phyloP scores from a whole-genome alignment of 2,113 vertebrate species.

The Odocoileus hemionus region DNA sequence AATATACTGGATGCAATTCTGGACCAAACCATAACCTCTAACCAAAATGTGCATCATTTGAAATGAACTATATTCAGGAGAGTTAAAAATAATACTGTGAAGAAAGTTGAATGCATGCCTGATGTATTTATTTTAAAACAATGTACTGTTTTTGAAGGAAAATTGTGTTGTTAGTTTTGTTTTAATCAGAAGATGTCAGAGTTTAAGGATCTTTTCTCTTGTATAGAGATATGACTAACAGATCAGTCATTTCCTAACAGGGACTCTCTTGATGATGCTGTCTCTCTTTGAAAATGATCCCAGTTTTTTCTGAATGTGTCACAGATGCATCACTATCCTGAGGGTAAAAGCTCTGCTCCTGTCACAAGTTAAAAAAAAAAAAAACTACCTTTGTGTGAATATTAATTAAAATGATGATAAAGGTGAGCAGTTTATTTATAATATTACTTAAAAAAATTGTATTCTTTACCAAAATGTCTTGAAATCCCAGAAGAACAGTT shows the following conservation, averaged over 20 bases:
- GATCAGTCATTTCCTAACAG: conserved; percentile 41
- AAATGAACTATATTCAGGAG: not conserved
- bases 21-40: not conserved
- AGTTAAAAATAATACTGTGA: not conserved
- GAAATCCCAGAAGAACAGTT: not conserved
- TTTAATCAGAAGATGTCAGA: not conserved
- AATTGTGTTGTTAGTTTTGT: not conserved
- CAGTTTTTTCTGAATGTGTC: conserved; percentile 45
- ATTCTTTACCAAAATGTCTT: not conserved
- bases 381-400: not conserved
- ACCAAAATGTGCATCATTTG: not conserved
- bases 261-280: conserved; percentile 19
- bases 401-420: conserved; percentile 13
- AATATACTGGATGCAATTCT: not conserved
- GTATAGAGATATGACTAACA: conserved; percentile 3
- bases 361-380: not conserved
- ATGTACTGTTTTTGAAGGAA: conserved; percentile 35
- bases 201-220: conserved; percentile 45
- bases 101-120: not conserved
- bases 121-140: not conserved
- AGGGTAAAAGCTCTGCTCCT: conserved; percentile 21
- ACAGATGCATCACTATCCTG: conserved; percentile 22
- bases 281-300: conserved; percentile 44
- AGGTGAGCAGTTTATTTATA: conserved; percentile 1
- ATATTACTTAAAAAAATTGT: not conserved